Evolutionary conservation across 2,797 vertebrate species (phyloP), one percentile per base, ranked within the genome.

Genomic region (Pipistrellus pygmaeus): DNA sequence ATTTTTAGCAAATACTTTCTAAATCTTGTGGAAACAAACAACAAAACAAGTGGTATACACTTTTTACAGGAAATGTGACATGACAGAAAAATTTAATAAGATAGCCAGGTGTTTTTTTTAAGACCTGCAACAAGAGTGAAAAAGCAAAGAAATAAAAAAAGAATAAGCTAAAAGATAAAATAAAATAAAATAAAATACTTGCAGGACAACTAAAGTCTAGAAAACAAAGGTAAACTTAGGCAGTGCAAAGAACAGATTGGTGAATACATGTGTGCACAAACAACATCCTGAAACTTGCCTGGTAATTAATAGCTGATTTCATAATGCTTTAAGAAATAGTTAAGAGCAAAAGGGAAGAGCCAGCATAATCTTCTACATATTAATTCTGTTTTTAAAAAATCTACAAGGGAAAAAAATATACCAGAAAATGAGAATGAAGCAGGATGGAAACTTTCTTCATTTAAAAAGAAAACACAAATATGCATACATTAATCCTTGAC

Each of bases 311-410:
- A 93, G 96, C 57, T 96, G 97, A 86, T 96, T 78, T 95, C 85
- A 75, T 91, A 96, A 66, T 96, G 96, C 85, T 97, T 97, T 81
- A 96, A 97, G 92, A 96, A 97, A 95, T 60, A 96, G 82, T 35
- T 81, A 97, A 96, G 90, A 96, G 80, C 93, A 94, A 95, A 96
- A 94, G 72, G 93, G 89, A 97, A 96, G 96, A 97, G 62, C 76
- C 92, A 97, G 88, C 93, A 95, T 91, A 93, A 89, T 97, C 96
- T 96, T 97, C 96, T 97, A 97, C 21, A 96, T 82, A 88, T 82
- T 96, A 96, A 96, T 94, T 84, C 89, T 94, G 95, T 96, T 95
- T 97, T 89, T 7, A 83, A 94, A 97, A 96, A 95, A 95, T 97
- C 90, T 94, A 92, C 73, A 91, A 76, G 85, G 69, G n/a, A 27